phyloP scores from a whole-genome alignment of 2,797 vertebrate genomes.

The Nannoperca obscura region DNA sequence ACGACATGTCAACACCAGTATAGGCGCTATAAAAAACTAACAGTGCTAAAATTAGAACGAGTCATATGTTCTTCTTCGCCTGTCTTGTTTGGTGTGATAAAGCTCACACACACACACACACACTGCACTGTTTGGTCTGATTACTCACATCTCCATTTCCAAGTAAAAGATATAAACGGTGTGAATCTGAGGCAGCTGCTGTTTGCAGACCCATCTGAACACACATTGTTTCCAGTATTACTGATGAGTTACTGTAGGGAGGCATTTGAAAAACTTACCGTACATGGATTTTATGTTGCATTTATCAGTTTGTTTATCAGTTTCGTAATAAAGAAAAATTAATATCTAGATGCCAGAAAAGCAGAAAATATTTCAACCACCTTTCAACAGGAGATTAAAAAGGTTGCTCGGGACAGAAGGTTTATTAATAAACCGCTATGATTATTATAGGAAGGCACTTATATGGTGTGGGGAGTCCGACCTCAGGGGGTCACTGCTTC shows the following conservation, averaged over 20 bases:
- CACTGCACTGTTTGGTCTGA: background rate
- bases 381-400: conserved; percentile 7
- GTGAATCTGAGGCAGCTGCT: conserved; percentile 20
- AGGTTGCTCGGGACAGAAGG: background rate
- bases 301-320: conserved; percentile 9
- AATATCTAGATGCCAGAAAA: background rate
- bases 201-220: conserved; percentile 46
- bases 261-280: background rate
- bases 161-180: conserved; percentile 37
- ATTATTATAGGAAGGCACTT: conserved; percentile 28
- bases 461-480: conserved; percentile 31
- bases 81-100: conserved; percentile 57
- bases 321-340: conserved; percentile 3
- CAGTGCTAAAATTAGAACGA: conserved; percentile 63
- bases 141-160: conserved; percentile 34
- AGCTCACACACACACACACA: background rate
- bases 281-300: conserved; percentile 3
- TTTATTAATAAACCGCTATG: conserved; percentile 54
- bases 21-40: conserved; percentile 61
- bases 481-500: conserved; percentile 15
- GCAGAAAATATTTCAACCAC: background rate
- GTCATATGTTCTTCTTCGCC: conserved; percentile 57
- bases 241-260: conserved; percentile 24
- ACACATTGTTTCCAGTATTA: background rate
- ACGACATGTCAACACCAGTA: conserved; percentile 34